Percentiles rank a stretch among this genome's conserved stretches.
These are phyloP conservation scores for Musca domestica DNA, from an alignment of 1,140 invertebrate species.

Conservation along the genomic window DNA sequence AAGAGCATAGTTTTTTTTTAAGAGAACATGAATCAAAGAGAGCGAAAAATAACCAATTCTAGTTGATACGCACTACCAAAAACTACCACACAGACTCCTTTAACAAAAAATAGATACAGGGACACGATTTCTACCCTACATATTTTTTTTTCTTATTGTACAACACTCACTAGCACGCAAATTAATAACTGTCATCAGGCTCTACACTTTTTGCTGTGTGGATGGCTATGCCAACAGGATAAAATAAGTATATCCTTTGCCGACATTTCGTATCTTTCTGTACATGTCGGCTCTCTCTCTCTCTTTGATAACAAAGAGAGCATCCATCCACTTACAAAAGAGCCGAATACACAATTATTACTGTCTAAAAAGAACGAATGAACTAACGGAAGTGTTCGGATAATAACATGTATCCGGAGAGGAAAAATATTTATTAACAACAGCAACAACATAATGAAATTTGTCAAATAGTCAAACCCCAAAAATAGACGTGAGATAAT, in stretches of 20 bases:
- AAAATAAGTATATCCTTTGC: not conserved
- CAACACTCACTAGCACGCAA: not conserved
- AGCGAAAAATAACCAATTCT: too few relatives aligned
- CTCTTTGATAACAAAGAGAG: slow-evolving; percentile 10
- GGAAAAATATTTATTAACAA: slow-evolving; percentile 41
- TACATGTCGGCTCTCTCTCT: not conserved
- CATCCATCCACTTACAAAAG: slow-evolving; percentile 14
- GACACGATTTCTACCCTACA: not conserved
- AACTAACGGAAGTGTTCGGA: slow-evolving; percentile 31
- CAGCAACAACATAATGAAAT: slow-evolving; percentile 29
- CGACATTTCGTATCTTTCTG: not conserved
- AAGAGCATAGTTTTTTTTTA: too few relatives aligned
- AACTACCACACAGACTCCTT: too few relatives aligned
- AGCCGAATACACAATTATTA: not conserved
- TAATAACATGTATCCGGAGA: slow-evolving; percentile 53
- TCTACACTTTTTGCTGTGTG: not conserved
- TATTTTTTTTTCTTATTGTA: not conserved
- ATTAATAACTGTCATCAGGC: not conserved
- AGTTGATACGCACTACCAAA: too few relatives aligned
- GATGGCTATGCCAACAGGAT: not conserved
- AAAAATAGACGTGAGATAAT: slow-evolving; percentile 4
- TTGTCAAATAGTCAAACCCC: slow-evolving; percentile 39
- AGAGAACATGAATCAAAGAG: too few relatives aligned
- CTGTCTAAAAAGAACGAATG: not conserved
- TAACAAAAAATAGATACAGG: not conserved